phyloP scores from a whole-genome alignment of 2,797 vertebrate genomes.

The Chiroxiphia lanceolata region DNA sequence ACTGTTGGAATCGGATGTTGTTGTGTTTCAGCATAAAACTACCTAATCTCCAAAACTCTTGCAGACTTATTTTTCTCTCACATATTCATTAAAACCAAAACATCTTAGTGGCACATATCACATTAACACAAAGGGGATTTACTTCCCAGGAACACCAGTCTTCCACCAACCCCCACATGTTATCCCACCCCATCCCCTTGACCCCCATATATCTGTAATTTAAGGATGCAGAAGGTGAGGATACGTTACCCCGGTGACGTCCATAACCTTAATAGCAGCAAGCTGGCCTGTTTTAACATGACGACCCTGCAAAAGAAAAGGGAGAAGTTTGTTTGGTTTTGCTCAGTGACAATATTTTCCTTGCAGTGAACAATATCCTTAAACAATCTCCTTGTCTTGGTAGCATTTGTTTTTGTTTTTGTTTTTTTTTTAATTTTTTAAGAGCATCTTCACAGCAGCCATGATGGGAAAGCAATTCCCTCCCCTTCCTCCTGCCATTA shows the following conservation, averaged over 20 bases:
- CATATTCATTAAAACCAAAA: neutral
- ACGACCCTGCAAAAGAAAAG: conserved; percentile 84
- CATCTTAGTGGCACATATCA: neutral
- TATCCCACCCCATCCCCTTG: neutral
- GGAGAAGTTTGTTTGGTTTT: conserved; percentile 19
- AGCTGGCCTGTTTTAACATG: conserved; percentile 99
- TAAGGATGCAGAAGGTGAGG: conserved; percentile 3
- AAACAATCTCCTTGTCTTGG: neutral
- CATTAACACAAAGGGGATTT: neutral
- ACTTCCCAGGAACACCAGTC: neutral
- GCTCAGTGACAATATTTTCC: neutral
- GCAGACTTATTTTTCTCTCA: neutral
- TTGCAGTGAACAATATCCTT: neutral
- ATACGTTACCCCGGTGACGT: conserved; percentile 93
- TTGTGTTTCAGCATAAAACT: neutral
- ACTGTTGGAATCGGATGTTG: neutral
- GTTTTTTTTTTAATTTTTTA: neutral
- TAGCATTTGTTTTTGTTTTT: neutral
- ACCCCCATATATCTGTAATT: neutral
- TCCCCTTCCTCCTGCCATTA: conserved; percentile 38
- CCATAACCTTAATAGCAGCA: conserved; percentile 98
- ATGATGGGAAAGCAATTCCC: conserved; percentile 26
- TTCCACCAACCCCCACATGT: neutral
- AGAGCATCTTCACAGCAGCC: conserved; percentile 43
- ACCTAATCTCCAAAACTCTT: neutral